These are phyloP conservation scores for Chouioia cunea DNA, from an alignment of 2,888 invertebrate genomes.

Conservation along the genomic window DNA sequence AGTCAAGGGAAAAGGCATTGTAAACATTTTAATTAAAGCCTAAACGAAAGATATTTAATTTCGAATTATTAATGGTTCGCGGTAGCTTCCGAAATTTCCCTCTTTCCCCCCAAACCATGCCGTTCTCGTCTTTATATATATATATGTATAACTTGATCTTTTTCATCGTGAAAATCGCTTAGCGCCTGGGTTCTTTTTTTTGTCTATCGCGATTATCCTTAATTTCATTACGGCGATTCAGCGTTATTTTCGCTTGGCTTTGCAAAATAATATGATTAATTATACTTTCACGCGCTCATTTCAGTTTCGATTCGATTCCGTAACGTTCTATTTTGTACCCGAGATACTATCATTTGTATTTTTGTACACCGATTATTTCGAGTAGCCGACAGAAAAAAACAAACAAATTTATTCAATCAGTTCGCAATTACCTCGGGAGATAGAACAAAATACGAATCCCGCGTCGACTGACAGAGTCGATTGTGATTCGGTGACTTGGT, in stretches of 20 bases:
- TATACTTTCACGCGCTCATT: slow-evolving; percentile 27
- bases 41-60: slow-evolving; percentile 63
- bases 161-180: slow-evolving; percentile 49
- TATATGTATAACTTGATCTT: no score
- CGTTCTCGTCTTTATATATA: no score
- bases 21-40: slow-evolving; percentile 65
- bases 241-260: slow-evolving; percentile 52
- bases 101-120: slow-evolving; percentile 51
- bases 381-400: no score
- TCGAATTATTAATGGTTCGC: slow-evolving; percentile 63
- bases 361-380: no score
- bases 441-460: no score
- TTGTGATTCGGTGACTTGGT: no score
- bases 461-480: no score
- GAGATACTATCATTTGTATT: no score
- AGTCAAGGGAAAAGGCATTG: slow-evolving; percentile 50
- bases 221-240: slow-evolving; percentile 58
- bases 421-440: no score
- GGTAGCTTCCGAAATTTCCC: slow-evolving; percentile 35
- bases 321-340: no score
- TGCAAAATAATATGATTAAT: slow-evolving; percentile 48
- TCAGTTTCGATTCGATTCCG: no score
- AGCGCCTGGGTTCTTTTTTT: slow-evolving; percentile 8
- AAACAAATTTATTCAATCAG: no score
- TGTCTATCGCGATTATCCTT: slow-evolving; percentile 59